A percentile compares a stretch with the other conserved stretches of the same genome.
Evolutionary conservation across 2,797 vertebrate species (phyloP).

Genomic region (Crenuchus spilurus): DNA sequence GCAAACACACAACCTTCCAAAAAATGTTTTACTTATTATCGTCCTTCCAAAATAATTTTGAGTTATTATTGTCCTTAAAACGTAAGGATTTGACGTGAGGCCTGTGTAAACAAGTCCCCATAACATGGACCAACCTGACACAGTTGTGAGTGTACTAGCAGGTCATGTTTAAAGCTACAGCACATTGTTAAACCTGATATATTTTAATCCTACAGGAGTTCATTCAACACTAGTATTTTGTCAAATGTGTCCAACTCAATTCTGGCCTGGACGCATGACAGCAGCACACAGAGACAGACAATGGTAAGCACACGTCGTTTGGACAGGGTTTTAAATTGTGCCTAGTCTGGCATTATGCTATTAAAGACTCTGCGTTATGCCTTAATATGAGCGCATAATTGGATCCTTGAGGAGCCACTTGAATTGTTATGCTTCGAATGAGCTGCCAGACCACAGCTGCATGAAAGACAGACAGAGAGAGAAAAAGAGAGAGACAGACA

Average conservation of each 20-base stretch:
- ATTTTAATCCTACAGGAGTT: neutral
- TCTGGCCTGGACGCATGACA: neutral
- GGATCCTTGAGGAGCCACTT: slow-evolving; percentile 45
- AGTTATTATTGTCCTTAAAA: too few relatives aligned
- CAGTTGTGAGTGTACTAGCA: neutral
- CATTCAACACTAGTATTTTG: neutral
- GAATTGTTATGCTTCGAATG: slow-evolving; percentile 27
- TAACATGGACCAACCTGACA: too few relatives aligned
- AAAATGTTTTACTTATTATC: too few relatives aligned
- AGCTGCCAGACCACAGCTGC: slow-evolving; percentile 37
- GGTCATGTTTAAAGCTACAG: neutral
- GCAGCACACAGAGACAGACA: neutral
- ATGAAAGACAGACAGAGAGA: neutral
- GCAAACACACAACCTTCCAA: too few relatives aligned
- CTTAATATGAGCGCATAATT: slow-evolving; percentile 51
- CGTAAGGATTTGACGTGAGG: too few relatives aligned
- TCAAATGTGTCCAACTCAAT: neutral
- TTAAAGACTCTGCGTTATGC: slow-evolving; percentile 37
- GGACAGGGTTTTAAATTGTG: slow-evolving; percentile 21
- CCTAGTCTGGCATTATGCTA: slow-evolving; percentile 13
- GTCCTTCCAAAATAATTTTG: too few relatives aligned
- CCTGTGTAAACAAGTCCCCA: too few relatives aligned
- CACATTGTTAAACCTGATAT: neutral
- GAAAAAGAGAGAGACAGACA: neutral
- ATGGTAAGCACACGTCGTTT: slow-evolving; percentile 11